phyloP scores from a whole-genome alignment of 2,888 invertebrate species.

The Cybosia mesomella region DNA sequence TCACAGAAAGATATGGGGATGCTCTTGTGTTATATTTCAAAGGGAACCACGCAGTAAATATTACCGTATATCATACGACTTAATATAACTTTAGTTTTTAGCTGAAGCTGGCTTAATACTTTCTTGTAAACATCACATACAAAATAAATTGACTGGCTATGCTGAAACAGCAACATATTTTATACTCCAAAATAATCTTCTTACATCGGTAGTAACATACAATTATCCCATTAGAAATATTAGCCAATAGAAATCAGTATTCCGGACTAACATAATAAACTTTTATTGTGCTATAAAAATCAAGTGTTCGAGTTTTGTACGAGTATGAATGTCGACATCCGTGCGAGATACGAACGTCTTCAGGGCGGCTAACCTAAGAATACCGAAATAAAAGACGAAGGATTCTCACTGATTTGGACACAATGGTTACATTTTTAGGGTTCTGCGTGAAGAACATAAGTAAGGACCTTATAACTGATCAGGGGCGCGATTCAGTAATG shows the following conservation, averaged over 20 bases:
- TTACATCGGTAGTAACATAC: constrained; percentile 42
- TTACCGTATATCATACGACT: too few species aligned
- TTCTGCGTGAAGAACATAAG: not conserved
- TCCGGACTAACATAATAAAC: constrained; percentile 54
- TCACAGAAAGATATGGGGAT: too few species aligned
- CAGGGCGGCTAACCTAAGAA: constrained; percentile 30
- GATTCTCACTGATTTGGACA: constrained; percentile 49
- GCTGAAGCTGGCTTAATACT: constrained; percentile 9
- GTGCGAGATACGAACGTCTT: constrained; percentile 38
- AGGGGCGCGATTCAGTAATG: too few species aligned
- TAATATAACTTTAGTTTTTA: not conserved
- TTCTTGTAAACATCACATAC: constrained; percentile 7
- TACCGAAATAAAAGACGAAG: constrained; percentile 41
- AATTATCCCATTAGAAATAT: constrained; percentile 50
- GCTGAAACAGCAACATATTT: constrained; percentile 5
- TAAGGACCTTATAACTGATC: too few species aligned
- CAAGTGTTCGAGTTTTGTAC: constrained; percentile 47
- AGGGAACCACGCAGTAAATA: too few species aligned
- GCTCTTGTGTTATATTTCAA: too few species aligned
- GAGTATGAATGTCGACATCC: constrained; percentile 46
- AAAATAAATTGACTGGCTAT: not conserved
- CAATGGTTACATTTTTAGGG: constrained; percentile 37
- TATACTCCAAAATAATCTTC: constrained; percentile 26
- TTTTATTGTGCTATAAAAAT: constrained; percentile 57
- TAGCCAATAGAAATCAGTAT: constrained; percentile 50